Base-by-base conservation (phyloP, 2,888 invertebrate species). In the Camptogramma bilineatum region DNA sequence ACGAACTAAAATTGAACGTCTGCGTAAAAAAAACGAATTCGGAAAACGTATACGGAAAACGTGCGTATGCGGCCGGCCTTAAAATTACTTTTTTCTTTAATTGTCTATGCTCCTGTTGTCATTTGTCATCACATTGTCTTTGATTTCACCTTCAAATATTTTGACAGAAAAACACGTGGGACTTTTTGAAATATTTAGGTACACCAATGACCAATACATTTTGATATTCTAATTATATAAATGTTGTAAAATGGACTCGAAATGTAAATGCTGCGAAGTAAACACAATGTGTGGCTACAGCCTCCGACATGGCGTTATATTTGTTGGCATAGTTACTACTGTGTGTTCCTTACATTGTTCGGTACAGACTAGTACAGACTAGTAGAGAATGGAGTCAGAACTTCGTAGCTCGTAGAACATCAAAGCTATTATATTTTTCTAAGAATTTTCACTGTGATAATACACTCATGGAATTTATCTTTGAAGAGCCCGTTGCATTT, bases 261-360 rank as follows among this genome's bases (percentile, higher is more conserved):
- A 53, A 24, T 28, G 18, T 10, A 52, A 51, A 31, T 66, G 57
- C 21, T 76, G 66, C 17, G 10, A 62, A n/a, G 19, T 74, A 0
- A 52, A 52, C 2, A 56, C 66, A 9, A 57, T 73, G 7, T 76
- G 54, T 21, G 76, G 76, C 8, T 68, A 64, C 19, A 56, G 61
- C 4, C 60, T 78, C 0, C 59, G 63, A 4, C 39, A 48, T 19
- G 62, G 66, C 10, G 62, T 54, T 39, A 24, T 31, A 52, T 31
- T 62, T 34, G 31, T 66, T 58, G 62, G 66, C 31, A 48, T 46
- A 9, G 21, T 52, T 18, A 54, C 66, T 47, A 47, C 21, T 16
- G 66, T 62, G 58, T 9, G 58, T 59, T 46, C 19, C 21, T 13
- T 44, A 39, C 10, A 2, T 16, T 44, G 0, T 17, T 44, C 4